Percentiles rank a stretch among this genome's conserved stretches.
These are phyloP conservation scores for Homarus gammarus DNA, from an alignment of 2,888 invertebrate species.

Conservation along the genomic window DNA sequence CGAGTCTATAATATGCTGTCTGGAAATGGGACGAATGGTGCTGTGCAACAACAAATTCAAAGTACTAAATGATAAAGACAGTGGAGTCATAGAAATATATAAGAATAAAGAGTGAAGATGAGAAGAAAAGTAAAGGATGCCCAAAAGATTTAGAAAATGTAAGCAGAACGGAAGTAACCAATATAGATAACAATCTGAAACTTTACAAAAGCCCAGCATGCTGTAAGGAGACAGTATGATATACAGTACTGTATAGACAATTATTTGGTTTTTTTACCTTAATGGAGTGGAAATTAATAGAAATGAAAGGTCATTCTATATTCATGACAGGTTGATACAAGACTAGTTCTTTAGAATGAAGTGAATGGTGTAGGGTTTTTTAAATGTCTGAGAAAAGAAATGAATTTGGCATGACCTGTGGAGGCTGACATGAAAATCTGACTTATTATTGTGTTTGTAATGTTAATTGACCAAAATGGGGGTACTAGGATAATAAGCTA, in stretches of 20 bases:
- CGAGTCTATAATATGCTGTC: conserved; percentile 47
- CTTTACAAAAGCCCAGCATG: background rate
- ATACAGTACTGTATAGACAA: too few species aligned
- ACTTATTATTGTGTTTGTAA: conserved; percentile 20
- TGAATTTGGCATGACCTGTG: conserved; percentile 20
- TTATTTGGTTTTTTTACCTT: background rate
- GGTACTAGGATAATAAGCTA: conserved; percentile 29
- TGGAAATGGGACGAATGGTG: conserved; percentile 54
- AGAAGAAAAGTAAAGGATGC: conserved; percentile 26
- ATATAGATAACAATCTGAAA: background rate
- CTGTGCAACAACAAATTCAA: conserved; percentile 38
- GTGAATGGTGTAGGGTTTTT: conserved; percentile 31
- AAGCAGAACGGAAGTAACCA: conserved; percentile 4
- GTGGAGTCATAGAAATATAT: conserved; percentile 61
- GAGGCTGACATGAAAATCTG: conserved; percentile 13
- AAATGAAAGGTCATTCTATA: conserved; percentile 15
- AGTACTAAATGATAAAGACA: conserved; percentile 50
- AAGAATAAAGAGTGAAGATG: conserved; percentile 31
- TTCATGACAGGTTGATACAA: conserved; percentile 20
- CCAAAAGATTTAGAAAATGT: conserved; percentile 20
- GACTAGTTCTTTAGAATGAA: conserved; percentile 2
- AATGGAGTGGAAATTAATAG: conserved; percentile 23
- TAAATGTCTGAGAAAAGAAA: conserved; percentile 33
- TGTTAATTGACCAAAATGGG: conserved; percentile 24
- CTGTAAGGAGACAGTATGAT: background rate